A percentile compares a stretch with the other conserved stretches of the same genome.
phyloP scores from a whole-genome alignment of 2,888 invertebrate genomes.

The Leptinotarsa peninsularis region DNA sequence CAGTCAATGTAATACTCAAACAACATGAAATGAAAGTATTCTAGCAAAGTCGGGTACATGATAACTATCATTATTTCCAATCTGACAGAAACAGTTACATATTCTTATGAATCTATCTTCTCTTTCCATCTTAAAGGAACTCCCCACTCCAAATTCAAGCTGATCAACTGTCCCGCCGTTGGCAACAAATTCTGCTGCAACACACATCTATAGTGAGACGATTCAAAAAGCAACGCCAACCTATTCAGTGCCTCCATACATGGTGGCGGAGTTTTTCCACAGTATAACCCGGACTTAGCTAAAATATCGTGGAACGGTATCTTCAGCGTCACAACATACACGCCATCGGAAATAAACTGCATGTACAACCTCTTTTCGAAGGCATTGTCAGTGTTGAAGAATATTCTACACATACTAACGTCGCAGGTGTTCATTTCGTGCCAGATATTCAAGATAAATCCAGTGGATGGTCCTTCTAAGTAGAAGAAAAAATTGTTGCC shows the following conservation, averaged over 20 bases:
- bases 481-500: conserved; percentile 50
- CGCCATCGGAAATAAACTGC: conserved; percentile 52
- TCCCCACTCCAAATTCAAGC: conserved; percentile 63
- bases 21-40: no score
- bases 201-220: conserved; percentile 52
- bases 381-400: conserved; percentile 57
- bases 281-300: conserved; percentile 51
- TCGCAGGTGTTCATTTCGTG: conserved; percentile 44
- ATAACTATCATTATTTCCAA: no score
- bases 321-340: conserved; percentile 54
- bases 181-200: conserved; percentile 58
- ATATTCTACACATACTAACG: conserved; percentile 47
- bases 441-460: conserved; percentile 52
- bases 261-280: conserved; percentile 56
- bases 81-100: no score
- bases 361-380: conserved; percentile 58
- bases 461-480: conserved; percentile 52
- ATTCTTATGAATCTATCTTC: not conserved
- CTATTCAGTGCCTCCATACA: conserved; percentile 59
- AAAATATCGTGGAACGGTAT: conserved; percentile 56
- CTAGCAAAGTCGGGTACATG: no score
- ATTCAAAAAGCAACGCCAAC: conserved; percentile 55
- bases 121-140: conserved; percentile 52
- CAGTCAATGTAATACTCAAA: no score
- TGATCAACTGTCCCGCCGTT: conserved; percentile 56